Percentiles rank a stretch among this genome's conserved stretches.
These are phyloP conservation scores for Drosophila melanica DNA, from an alignment of 1,140 invertebrate genomes.

Conservation along the genomic window DNA sequence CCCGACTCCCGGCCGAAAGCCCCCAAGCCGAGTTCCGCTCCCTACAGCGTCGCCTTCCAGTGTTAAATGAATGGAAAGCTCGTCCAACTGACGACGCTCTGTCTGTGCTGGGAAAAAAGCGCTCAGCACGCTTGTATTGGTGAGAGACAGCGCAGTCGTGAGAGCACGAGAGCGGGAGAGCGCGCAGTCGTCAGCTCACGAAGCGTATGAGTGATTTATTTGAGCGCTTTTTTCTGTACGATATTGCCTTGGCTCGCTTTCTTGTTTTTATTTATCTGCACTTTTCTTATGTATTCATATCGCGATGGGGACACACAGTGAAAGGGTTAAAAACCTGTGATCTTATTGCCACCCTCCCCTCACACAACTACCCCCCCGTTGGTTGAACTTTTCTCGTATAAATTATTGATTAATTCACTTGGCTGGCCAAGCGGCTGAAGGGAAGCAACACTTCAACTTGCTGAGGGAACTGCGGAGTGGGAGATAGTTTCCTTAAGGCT, in stretches of 20 bases:
- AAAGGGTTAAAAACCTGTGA: slow-evolving; percentile 82
- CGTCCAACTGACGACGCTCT: slow-evolving; percentile 62
- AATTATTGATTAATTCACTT: slow-evolving; percentile 76
- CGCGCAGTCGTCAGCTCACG: slow-evolving; percentile 15
- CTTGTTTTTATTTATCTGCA: slow-evolving; percentile 42
- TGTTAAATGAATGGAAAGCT: slow-evolving; percentile 44
- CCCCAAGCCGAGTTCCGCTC: slow-evolving; percentile 17
- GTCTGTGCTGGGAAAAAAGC: slow-evolving; percentile 59
- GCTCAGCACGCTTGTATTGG: slow-evolving; percentile 42
- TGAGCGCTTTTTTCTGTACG: slow-evolving; percentile 36
- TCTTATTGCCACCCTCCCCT: slow-evolving; percentile 31
- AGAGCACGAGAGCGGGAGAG: slow-evolving; percentile 31
- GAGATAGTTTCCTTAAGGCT: slow-evolving; percentile 33
- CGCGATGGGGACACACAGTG: slow-evolving; percentile 58
- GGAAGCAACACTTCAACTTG: too few relatives aligned
- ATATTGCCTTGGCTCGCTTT: not conserved
- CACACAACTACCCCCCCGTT: not conserved
- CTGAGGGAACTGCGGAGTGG: too few relatives aligned
- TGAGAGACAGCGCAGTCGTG: slow-evolving; percentile 38
- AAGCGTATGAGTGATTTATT: slow-evolving; percentile 69
- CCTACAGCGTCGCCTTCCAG: slow-evolving; percentile 51
- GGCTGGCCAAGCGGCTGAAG: slow-evolving; percentile 34
- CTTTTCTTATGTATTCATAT: slow-evolving; percentile 61
- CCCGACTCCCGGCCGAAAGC: not conserved
- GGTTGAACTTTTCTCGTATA: slow-evolving; percentile 61